A percentile compares a stretch with the other conserved stretches of the same genome.
These are phyloP conservation scores for Nymphalis polychloros DNA, from an alignment of 2,888 invertebrate genomes.

Conservation along the genomic window DNA sequence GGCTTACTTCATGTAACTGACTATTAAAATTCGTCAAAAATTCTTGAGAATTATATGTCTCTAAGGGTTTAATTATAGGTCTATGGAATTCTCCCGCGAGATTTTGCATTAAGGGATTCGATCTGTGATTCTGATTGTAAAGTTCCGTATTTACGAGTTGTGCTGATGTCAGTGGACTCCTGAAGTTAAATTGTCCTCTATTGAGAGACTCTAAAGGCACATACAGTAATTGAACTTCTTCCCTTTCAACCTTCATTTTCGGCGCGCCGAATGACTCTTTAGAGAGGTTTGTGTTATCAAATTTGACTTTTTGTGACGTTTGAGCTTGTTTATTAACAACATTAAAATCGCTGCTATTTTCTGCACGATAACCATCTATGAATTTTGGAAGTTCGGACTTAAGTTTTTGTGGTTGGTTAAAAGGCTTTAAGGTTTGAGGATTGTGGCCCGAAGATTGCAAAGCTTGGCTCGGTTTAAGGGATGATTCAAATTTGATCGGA, in stretches of 20 bases:
- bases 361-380: conserved; percentile 71
- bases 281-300: conserved; percentile 59
- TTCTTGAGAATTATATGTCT: conserved; percentile 55
- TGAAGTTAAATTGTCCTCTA: conserved; percentile 70
- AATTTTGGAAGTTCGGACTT: conserved; percentile 64
- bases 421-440: conserved; percentile 49
- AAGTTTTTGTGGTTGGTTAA: conserved; percentile 51
- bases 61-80: conserved; percentile 51
- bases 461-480: conserved; percentile 48
- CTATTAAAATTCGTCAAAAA: conserved; percentile 66
- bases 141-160: conserved; percentile 61
- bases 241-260: conserved; percentile 71
- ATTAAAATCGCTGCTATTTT: conserved; percentile 56
- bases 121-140: conserved; percentile 58
- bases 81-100: conserved; percentile 57
- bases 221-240: conserved; percentile 90
- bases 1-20: conserved; percentile 53
- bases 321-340: conserved; percentile 59
- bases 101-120: conserved; percentile 49
- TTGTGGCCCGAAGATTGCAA: conserved; percentile 46
- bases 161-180: conserved; percentile 54
- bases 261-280: conserved; percentile 52
- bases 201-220: conserved; percentile 90
- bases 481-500: conserved; percentile 60
- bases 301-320: conserved; percentile 69